Evolutionary conservation across 1,140 invertebrate species (phyloP), one percentile per base, ranked within the genome.

Genomic region (Nomia melanderi): DNA sequence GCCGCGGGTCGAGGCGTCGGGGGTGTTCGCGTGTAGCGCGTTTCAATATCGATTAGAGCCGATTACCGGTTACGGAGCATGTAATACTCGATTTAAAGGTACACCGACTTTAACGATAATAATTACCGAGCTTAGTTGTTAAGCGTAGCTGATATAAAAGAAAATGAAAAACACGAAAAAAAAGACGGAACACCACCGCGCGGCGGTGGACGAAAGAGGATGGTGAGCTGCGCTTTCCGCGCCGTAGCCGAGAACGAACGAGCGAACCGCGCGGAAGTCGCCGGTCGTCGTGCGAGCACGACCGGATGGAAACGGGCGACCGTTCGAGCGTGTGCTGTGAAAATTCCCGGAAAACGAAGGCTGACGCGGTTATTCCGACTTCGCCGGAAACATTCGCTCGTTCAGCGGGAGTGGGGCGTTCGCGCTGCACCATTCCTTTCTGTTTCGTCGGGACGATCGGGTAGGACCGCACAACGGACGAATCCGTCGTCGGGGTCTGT

Each of bases 391-490:
- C 31, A 27, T 47, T 41, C 17, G 33, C 65, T 33, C 75, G 79
- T 67, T 54, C 75, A 74, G 60, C 82, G 47, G 7, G 65, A 82
- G 59, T 23, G 47, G 47, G 59, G 64, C 67, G 69, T 27, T 60
- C 73, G 82, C 74, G 62, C 79, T 83, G n/a, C n/a, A 81, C 73
- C 25, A 50, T 83, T 79, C 77, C 33, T 70, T 54, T 71, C 53
- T 27, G 44, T 69, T 82, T 25, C 56, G 27, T 71, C 27, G 33
- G 65, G 27, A 53, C 27, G 74, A 73, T 47, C 44, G 66, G 17
- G 14, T 14, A 20, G 41, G 36, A 39, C 1, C 36, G 36, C 8
- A 39, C 8, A 39, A 39, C 12, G 36, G 36, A 5, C 17, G 47
- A 17, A 14, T 44, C 2, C 14, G 3, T 14, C 14, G 11, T 2